Evolutionary conservation across 2,113 vertebrate genomes (phyloP).

Genomic region (Willisornis vidua): DNA sequence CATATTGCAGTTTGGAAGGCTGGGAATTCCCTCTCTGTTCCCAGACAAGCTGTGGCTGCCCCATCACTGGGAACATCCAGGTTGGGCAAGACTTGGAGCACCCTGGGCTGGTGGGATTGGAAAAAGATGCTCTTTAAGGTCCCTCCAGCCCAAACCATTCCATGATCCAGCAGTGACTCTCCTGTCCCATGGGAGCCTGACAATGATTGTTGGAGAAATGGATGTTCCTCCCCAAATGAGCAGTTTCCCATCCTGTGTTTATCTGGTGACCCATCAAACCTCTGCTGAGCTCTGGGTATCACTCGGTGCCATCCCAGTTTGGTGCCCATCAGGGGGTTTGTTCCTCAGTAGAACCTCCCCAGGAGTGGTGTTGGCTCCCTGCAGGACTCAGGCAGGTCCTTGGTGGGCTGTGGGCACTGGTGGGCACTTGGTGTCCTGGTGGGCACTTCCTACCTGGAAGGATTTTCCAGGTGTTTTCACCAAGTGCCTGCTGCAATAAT

Average conservation of each 20-base stretch:
- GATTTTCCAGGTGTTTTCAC: background rate
- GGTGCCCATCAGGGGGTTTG: background rate
- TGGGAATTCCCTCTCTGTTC: background rate
- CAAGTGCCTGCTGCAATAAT: background rate
- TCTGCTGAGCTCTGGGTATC: background rate
- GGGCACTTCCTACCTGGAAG: no score
- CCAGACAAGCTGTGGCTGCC: background rate
- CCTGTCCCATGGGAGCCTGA: fast-evolving
- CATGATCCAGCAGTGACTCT: fast-evolving
- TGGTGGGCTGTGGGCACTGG: background rate
- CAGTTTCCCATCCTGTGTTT: background rate
- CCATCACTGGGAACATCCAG: background rate
- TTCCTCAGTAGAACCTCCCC: background rate
- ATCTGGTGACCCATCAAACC: background rate
- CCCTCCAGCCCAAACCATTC: no score
- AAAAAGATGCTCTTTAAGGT: fast-evolving
- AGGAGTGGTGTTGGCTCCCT: background rate
- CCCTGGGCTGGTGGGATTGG: fast-evolving
- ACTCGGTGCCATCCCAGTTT: background rate
- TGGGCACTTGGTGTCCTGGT: no score
- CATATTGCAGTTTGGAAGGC: background rate
- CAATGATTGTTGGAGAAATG: background rate
- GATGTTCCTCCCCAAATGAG: background rate
- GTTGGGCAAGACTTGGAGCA: background rate
- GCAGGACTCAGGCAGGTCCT: background rate